Conservation (phyloP, 53 echinoderm and acorn worm species). For the Hippasteria phrygiana region DNA sequence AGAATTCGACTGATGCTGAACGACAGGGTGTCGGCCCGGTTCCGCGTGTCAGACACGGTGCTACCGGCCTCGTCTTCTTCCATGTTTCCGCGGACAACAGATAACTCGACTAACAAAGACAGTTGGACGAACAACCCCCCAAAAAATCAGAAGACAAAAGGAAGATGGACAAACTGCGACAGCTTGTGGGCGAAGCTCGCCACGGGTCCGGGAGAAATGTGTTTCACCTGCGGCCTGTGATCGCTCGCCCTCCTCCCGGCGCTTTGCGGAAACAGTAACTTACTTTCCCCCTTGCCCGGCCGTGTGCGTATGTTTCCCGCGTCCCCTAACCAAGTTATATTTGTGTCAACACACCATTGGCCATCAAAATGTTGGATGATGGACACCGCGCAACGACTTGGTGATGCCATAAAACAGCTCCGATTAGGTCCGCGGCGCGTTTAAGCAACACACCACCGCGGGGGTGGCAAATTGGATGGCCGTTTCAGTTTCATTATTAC, state of each 20-base stretch:
- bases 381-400: slow-evolving; percentile 52
- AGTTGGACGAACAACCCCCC: not conserved
- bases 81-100: not conserved
- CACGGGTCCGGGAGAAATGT: not conserved
- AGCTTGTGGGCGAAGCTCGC: slow-evolving; percentile 30
- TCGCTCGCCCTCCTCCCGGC: slow-evolving; percentile 1
- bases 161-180: not conserved
- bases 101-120: not conserved
- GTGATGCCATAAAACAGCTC: slow-evolving; percentile 55
- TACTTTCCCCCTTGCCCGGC: slow-evolving; percentile 13
- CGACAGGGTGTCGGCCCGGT: slow-evolving; percentile 51
- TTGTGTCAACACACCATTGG: slow-evolving; percentile 61
- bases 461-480: slow-evolving; percentile 41
- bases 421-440: slow-evolving; percentile 23
- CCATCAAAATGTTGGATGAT: slow-evolving; percentile 49
- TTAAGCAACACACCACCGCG: slow-evolving; percentile 17
- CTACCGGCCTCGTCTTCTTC: slow-evolving; percentile 18
- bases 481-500: slow-evolving; percentile 39
- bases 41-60: slow-evolving; percentile 10
- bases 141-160: not conserved
- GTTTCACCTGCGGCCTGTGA: not conserved
- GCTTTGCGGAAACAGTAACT: not conserved
- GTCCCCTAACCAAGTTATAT: slow-evolving; percentile 4
- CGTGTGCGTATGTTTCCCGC: slow-evolving; percentile 1
- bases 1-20: slow-evolving; percentile 75